Base-by-base conservation (phyloP, 1,140 invertebrate genomes). In the Latrodectus geometricus region DNA sequence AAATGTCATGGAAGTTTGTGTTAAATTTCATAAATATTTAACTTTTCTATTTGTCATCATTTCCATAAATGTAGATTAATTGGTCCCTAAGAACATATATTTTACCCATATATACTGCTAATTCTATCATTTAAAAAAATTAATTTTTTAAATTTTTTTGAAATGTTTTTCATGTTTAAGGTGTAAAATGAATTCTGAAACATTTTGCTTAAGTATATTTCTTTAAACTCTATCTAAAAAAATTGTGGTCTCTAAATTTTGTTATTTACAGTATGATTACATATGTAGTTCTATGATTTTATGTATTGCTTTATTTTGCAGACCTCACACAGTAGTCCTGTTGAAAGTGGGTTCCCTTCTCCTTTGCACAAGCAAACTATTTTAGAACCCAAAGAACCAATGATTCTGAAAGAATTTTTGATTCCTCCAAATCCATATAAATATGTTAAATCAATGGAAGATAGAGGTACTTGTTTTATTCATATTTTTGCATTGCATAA, bases 361-460 rank as follows among this genome's bases (percentile, higher is more conserved):
- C 52, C 75, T 15, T 52, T 86, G n/a, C 76, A 79, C 17, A 78
- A 79, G n/a, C 84, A 86, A 73, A 76, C 72, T 23, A 86, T 86
- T 9, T 14, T 35, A 20, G 68, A 11, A n/a, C 56, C 76, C n/a
- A 49, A 86, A 12, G 49, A 79, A 49, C n/a, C 68, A 23, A 72
- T 86, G 65, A 21, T 54, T 15, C 65, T 86, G 17, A 61, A 73
- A 20, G 49, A 20, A 21, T 9, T 73, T 15, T 20, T 14, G 8
- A 50, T 76, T 20, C 82, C 82, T 12, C 8, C 72, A 3, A 84
- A 84, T 50, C 66, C 66, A 48, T 79, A 73, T 61, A 72, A 49
- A 14, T 50, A 50, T 17, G 9, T 65, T 49, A 23, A 50, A 20
- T 50, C 76, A 23, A 5, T 54, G 35, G 9, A 50, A 65, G 76